Evolutionary conservation across 2,888 invertebrate genomes (phyloP).

Genomic region (Pristionchus maxplancki): DNA sequence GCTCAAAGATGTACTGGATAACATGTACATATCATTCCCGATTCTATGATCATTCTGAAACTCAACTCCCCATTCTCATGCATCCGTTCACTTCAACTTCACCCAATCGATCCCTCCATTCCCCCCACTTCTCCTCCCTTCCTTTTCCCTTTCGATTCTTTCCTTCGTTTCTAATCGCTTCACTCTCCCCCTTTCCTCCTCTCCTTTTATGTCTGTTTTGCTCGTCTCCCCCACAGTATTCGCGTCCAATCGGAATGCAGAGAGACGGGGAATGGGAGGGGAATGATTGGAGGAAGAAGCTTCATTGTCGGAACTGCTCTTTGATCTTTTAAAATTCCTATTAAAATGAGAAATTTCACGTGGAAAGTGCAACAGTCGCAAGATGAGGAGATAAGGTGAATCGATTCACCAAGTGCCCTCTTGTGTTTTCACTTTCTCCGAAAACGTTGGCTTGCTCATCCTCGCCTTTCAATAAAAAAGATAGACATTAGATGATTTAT

Average conservation of each 20-base stretch:
- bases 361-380: not conserved
- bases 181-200: not conserved
- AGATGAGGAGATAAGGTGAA: not conserved
- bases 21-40: no score
- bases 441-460: not conserved
- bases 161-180: constrained; percentile 12
- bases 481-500: no score
- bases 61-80: no score
- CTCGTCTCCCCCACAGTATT: constrained; percentile 42
- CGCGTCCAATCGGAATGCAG: constrained; percentile 45
- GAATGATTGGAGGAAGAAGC: constrained; percentile 29
- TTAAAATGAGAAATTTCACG: not conserved
- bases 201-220: constrained; percentile 39
- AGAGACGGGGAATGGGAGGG: not conserved
- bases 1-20: no score
- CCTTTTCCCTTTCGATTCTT: not conserved
- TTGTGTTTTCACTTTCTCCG: not conserved
- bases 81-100: not conserved
- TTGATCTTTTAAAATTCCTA: not conserved
- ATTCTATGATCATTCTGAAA: no score
- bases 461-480: no score
- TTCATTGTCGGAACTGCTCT: not conserved
- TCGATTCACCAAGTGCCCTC: not conserved
- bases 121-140: not conserved
- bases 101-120: not conserved